phyloP scores from a whole-genome alignment of 2,797 vertebrate species.

The Prunella strophiata region DNA sequence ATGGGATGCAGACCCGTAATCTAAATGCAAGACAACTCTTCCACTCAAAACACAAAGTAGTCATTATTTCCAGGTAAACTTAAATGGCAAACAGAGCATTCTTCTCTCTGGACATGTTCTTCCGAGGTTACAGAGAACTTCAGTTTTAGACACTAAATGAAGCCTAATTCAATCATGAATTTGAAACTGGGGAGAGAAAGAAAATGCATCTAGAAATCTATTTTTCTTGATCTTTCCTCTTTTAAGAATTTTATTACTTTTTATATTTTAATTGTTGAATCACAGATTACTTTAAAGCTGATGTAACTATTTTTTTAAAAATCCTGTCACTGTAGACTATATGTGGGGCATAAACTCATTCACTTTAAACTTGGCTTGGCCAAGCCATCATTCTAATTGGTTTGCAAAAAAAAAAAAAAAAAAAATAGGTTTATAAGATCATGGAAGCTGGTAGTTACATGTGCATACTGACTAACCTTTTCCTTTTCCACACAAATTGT shows the following conservation, averaged over 20 bases:
- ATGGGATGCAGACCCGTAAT: neutral
- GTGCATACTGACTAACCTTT: constrained; percentile 5
- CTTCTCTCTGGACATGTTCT: neutral
- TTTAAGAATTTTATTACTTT: neutral
- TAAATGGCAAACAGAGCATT: neutral
- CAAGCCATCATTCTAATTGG: neutral
- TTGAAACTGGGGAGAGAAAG: neutral
- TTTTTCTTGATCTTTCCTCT: neutral
- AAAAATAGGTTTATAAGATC: neutral
- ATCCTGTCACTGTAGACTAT: neutral
- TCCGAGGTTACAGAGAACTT: neutral
- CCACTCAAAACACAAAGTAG: neutral
- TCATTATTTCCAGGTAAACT: neutral
- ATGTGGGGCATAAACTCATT: neutral
- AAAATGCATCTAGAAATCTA: neutral
- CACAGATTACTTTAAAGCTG: neutral
- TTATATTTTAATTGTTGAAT: neutral
- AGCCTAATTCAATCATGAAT: neutral
- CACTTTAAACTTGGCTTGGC: neutral
- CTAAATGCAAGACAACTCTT: neutral
- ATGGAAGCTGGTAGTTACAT: neutral
- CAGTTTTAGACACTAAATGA: neutral
- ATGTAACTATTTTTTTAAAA: neutral
- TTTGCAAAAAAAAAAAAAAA: neutral
- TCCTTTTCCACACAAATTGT: constrained; percentile 29